Conservation (phyloP, 2,888 invertebrate genomes). For the Germaria angustata region DNA sequence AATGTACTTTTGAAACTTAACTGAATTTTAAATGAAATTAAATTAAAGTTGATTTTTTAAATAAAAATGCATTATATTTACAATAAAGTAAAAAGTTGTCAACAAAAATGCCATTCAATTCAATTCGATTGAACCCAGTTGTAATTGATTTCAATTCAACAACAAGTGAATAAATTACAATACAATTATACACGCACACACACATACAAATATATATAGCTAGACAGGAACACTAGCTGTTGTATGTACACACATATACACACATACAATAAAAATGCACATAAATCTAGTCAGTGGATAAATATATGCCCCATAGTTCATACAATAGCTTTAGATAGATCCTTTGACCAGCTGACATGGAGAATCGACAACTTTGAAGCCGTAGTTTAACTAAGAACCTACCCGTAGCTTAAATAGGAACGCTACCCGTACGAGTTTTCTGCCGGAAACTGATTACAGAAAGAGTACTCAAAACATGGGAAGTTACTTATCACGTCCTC, state of each 20-base stretch:
- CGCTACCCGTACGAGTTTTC: too few relatives aligned
- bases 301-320: neutral
- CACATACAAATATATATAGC: neutral
- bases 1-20: constrained; percentile 16
- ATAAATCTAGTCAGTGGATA: neutral
- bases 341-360: too few relatives aligned
- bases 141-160: constrained; percentile 66
- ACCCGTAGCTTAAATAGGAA: too few relatives aligned
- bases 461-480: too few relatives aligned
- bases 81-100: constrained; percentile 65
- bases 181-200: constrained; percentile 25
- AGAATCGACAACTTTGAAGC: too few relatives aligned
- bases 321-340: neutral
- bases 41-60: constrained; percentile 63
- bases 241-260: neutral
- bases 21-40: constrained; percentile 49
- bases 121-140: constrained; percentile 65
- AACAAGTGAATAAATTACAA: constrained; percentile 64
- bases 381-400: too few relatives aligned
- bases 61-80: constrained; percentile 60
- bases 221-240: neutral
- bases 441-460: too few relatives aligned
- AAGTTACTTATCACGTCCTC: too few relatives aligned
- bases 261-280: neutral
- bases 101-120: constrained; percentile 65